Evolutionary conservation across 2,888 invertebrate species (phyloP), one percentile per base, ranked within the genome.

Genomic region (Zhengitettix transpicula): DNA sequence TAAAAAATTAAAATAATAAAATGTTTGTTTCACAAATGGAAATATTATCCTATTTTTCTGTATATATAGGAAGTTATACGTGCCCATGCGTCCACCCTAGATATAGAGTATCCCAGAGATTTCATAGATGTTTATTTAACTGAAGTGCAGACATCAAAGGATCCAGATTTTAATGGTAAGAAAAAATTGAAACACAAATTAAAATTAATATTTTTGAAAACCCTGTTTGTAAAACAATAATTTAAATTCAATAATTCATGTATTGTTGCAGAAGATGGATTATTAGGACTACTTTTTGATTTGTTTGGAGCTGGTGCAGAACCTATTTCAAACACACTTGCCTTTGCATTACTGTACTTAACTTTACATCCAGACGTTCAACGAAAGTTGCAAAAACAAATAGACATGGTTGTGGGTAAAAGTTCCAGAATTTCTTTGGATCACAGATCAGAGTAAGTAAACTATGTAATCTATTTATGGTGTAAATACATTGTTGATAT

Each of bases 261-360:
- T 47, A 12, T n/a, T 47, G 47, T 51, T 61, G 12, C 59, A 65
- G 66, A 67, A 42, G 60, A 63, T 10, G 58, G 61, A 10, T 58
- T 67, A 16, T 55, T 65, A 12, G 55, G 28, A n/a, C 57, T 60
- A 10, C 28, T 41, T 12, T 28, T 62, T 15, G 66, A 66, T 53
- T 57, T 66, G n/a, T 65, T 66, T 52, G 28, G 51, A 16, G 65
- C 66, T 28, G 66, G 66, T 14, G 61, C 62, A 16, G 66, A 66
- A 14, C 64, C 65, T 16, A 59, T 60, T 10, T 57, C 59, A 56
- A 65, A 65, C 61, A 62, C 64, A 12, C 58, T 65, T 1, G 58
- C 63, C 40, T 66, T 65, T 55, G 54, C 60, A 40, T 52, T 67
- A 11, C 40, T 66, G 53, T 65, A 65, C 62, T 60, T 65, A 63